Evolutionary conservation across 2,888 invertebrate genomes (phyloP), one percentile per base, ranked within the genome.

Genomic region (Trichopria drosophilae): DNA sequence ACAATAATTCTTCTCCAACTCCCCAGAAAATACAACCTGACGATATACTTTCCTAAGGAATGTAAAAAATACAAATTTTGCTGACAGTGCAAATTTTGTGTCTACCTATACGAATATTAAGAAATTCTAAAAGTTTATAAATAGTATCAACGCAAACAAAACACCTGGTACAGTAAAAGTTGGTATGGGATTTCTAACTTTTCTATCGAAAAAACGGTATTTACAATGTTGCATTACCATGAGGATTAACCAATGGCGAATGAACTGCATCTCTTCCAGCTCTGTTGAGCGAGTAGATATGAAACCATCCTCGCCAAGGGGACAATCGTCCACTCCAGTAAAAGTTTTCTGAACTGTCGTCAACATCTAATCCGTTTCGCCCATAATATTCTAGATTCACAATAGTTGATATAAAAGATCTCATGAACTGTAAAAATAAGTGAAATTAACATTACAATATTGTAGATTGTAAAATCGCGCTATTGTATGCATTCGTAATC

Each of bases 1-100:
- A 80, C 71, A 7, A 69, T 61, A 6, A 81, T 63, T 50, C 73
- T 73, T 34, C 79, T 68, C 80, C 81, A 81, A 12, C 64, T 61
- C 6, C 79, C 80, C 71, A 80, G 56, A 69, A 76, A 78, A 57
- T 73, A 77, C 4, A 81, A 58, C 1, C 80, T 69, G 2, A 80
- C 71, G 1, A 77, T 55, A 56, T 81, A 81, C 63, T 78, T 78
- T 15, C 80, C 80, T 78, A 46, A 3, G 15, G 24, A 34, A 42
- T 15, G 51, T 39, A 20, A 32, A 26, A 37, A 6, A 16, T n/a
- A 41, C 29, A 12, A 13, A 28, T 13, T 3, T 20, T 19, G 10
- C 15, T 31, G 12, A 28, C 10, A 28, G 5, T 6, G 9, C 5
- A 36, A 24, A 40, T 13, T 12, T 4, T 23, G 10, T 23, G n/a